Evolutionary conservation across 2,113 vertebrate species (phyloP).

Genomic region (Stercorarius parasiticus): DNA sequence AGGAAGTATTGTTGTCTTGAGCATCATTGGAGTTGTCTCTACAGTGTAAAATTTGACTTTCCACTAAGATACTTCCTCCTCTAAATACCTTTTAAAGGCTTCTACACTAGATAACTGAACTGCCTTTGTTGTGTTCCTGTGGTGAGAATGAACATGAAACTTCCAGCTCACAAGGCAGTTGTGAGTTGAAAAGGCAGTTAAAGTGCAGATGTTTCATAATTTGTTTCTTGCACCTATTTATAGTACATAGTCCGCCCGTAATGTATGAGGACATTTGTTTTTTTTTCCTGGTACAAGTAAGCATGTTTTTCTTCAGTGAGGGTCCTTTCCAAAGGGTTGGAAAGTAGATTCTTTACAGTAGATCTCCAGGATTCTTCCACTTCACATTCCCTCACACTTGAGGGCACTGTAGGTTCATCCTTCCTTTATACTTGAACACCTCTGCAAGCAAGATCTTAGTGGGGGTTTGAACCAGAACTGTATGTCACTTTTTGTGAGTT

Average conservation of each 20-base stretch:
- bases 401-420: constrained; percentile 38
- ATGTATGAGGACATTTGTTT: not conserved
- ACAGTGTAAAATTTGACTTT: not conserved
- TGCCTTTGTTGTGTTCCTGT: not conserved
- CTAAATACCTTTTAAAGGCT: not conserved
- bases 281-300: not conserved
- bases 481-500: not conserved
- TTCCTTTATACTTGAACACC: not conserved
- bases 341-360: not conserved
- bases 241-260: not conserved
- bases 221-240: not conserved
- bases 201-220: not conserved
- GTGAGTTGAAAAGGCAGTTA: not conserved
- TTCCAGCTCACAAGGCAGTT: not conserved
- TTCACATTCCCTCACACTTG: constrained; percentile 26
- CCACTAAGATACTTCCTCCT: not conserved
- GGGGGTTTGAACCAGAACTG: not conserved
- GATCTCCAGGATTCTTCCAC: not conserved
- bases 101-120: not conserved
- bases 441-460: not conserved
- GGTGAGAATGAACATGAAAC: not conserved
- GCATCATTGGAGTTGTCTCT: not conserved
- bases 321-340: not conserved
- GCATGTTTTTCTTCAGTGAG: not conserved
- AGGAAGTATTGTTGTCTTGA: not conserved